phyloP scores from a whole-genome alignment of 2,888 invertebrate genomes.

The Antheraea yamamai region DNA sequence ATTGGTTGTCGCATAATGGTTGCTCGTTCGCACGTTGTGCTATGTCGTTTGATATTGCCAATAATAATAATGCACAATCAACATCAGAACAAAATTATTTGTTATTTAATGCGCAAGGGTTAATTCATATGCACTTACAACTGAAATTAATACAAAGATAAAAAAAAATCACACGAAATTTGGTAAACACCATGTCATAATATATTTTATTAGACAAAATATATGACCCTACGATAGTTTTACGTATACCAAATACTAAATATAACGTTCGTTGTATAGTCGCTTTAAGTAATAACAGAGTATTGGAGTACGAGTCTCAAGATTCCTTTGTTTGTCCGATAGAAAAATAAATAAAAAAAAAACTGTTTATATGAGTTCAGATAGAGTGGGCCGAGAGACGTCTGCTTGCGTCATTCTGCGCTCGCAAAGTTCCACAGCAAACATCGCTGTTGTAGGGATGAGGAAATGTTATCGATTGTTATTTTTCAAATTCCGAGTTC shows the following conservation, averaged over 20 bases:
- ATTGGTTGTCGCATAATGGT: no score
- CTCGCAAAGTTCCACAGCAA: constrained; percentile 39
- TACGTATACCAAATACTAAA: background rate
- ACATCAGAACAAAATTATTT: no score
- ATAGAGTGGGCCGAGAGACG: constrained; percentile 25
- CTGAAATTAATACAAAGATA: no score
- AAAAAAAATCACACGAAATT: no score
- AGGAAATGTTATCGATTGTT: constrained; percentile 25
- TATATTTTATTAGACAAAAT: no score
- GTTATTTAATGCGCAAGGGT: no score
- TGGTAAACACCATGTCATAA: no score
- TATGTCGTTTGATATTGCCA: no score
- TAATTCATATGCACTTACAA: no score
- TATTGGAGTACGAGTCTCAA: constrained; percentile 1
- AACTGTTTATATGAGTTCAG: constrained; percentile 17
- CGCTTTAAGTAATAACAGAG: constrained; percentile 6
- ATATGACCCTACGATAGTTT: no score
- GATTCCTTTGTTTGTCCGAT: constrained; percentile 20
- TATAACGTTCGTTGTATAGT: background rate
- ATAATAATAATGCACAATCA: no score
- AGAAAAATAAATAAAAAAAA: constrained; percentile 18
- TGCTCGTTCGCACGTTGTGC: no score
- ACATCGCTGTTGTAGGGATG: constrained; percentile 35
- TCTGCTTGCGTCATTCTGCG: constrained; percentile 39
- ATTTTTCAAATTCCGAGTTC: background rate